Evolutionary conservation across 1,140 invertebrate genomes (phyloP).

Genomic region (Solenopsis fugax): DNA sequence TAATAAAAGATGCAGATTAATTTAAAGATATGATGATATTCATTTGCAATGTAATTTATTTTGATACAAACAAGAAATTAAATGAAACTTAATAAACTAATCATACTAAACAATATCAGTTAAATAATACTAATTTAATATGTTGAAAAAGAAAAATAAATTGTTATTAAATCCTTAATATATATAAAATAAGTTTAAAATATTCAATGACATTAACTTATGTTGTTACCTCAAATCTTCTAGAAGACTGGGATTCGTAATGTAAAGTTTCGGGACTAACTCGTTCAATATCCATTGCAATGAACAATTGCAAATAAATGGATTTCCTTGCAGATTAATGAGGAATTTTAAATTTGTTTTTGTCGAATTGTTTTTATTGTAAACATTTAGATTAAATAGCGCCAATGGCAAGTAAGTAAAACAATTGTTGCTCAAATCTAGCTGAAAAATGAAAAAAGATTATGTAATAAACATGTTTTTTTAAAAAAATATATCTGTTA

Average conservation of each 20-base stretch:
- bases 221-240: constrained; percentile 79
- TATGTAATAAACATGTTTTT: constrained; percentile 42
- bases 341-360: constrained; percentile 40
- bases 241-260: constrained; percentile 69
- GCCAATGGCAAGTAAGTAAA: constrained; percentile 74
- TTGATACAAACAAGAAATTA: not conserved
- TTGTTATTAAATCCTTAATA: not conserved
- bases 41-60: not conserved
- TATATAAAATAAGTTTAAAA: constrained; percentile 11
- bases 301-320: constrained; percentile 82
- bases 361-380: constrained; percentile 48
- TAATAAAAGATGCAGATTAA: not conserved
- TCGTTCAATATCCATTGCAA: constrained; percentile 82
- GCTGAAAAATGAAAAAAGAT: constrained; percentile 70
- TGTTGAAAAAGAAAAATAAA: not conserved
- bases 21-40: constrained; percentile 28
- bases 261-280: constrained; percentile 78
- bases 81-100: not conserved
- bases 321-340: constrained; percentile 83
- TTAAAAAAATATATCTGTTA: constrained; percentile 43
- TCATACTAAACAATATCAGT: no score
- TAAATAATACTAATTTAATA: not conserved
- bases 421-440: constrained; percentile 81
- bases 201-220: constrained; percentile 29
- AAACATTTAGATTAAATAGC: constrained; percentile 60